A percentile compares a stretch with the other conserved stretches of the same genome.
Evolutionary conservation across 2,797 vertebrate genomes (phyloP).

Genomic region (Meda fulgida): DNA sequence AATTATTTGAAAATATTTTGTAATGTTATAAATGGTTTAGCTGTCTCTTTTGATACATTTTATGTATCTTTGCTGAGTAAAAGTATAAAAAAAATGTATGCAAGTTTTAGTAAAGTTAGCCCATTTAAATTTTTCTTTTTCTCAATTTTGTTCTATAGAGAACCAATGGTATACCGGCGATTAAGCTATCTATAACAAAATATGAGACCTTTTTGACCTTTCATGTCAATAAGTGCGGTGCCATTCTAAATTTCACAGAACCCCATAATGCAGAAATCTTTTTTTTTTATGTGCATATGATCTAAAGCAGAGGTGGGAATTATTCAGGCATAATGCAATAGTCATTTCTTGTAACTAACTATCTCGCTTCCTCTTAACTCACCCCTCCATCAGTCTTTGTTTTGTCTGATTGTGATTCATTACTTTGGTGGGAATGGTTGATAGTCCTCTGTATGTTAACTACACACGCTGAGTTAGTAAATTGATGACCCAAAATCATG

Average conservation of each 20-base stretch:
- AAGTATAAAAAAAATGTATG: neutral
- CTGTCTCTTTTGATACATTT: neutral
- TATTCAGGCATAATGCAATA: constrained; percentile 51
- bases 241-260: constrained; percentile 40
- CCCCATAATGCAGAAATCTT: neutral
- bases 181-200: neutral
- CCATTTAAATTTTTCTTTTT: neutral
- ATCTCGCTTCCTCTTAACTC: constrained; percentile 35
- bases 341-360: constrained; percentile 50
- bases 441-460: neutral
- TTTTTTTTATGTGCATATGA: constrained; percentile 28
- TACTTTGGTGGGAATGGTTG: neutral
- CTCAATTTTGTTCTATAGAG: neutral
- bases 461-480: neutral
- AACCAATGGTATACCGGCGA: neutral
- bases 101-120: too few species aligned
- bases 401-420: neutral
- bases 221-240: neutral
- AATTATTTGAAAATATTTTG: neutral
- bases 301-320: constrained; percentile 47
- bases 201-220: neutral
- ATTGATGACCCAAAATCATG: neutral
- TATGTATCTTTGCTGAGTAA: neutral
- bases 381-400: neutral
- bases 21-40: neutral